Conservation (phyloP, 2,797 vertebrate genomes). For the Tinamus major region DNA sequence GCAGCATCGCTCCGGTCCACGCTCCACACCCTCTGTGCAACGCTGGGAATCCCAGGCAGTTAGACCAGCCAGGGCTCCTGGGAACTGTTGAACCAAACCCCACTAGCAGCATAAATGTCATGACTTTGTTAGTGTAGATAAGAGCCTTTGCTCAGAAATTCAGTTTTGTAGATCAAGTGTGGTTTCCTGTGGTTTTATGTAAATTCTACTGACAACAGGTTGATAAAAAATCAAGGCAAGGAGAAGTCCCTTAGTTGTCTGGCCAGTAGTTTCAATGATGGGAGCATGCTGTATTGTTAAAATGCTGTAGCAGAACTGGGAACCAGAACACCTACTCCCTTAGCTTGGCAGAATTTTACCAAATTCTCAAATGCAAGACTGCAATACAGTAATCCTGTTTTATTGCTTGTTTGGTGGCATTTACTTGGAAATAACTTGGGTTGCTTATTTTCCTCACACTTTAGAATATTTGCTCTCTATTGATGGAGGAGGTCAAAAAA, state of each 20-base stretch:
- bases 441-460: background rate
- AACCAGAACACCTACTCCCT: background rate
- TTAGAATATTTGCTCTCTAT: conserved; percentile 6
- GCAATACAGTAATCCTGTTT: conserved; percentile 13
- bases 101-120: background rate
- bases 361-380: conserved; percentile 9
- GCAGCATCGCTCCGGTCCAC: background rate
- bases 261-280: conserved; percentile 46
- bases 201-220: conserved; percentile 5
- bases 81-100: background rate
- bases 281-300: conserved; percentile 17
- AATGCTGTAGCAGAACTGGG: conserved; percentile 7
- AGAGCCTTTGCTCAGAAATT: background rate
- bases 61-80: background rate
- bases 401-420: conserved; percentile 32
- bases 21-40: background rate
- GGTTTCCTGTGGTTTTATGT: background rate
- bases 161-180: background rate
- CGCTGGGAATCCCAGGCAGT: rapidly evolving
- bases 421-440: conserved; percentile 38
- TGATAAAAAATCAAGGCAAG: conserved; percentile 20
- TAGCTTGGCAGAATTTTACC: conserved; percentile 25
- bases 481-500: conserved; percentile 22
- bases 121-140: background rate
- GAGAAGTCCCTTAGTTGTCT: background rate